These are phyloP conservation scores for Parnassius orleans DNA, from an alignment of 2,888 invertebrate genomes.

Conservation along the genomic window DNA sequence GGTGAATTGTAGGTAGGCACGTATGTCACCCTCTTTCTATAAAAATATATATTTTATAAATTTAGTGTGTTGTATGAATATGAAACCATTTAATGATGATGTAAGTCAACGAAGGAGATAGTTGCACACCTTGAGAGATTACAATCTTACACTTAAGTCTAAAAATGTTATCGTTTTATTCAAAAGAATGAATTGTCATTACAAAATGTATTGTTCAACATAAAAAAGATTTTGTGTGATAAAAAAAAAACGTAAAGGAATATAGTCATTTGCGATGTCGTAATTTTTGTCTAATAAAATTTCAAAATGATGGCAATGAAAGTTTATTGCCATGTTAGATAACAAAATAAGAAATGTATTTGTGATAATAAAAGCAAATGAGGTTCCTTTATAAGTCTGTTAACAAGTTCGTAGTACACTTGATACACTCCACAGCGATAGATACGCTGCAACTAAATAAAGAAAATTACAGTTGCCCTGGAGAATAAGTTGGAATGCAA, in stretches of 20 bases:
- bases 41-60: too few relatives aligned
- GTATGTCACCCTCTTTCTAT: too few relatives aligned
- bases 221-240: too few relatives aligned
- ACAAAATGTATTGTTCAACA: too few relatives aligned
- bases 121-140: conserved; percentile 54
- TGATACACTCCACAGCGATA: too few relatives aligned
- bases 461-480: too few relatives aligned
- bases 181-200: neutral
- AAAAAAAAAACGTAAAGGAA: neutral
- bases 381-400: neutral
- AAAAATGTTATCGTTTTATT: conserved; percentile 2
- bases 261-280: neutral
- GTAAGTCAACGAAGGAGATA: conserved; percentile 64
- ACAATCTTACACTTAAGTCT: conserved; percentile 42
- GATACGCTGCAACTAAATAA: too few relatives aligned
- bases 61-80: too few relatives aligned
- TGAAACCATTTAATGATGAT: conserved; percentile 31
- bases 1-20: too few relatives aligned
- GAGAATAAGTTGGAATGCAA: too few relatives aligned
- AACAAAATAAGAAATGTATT: conserved; percentile 1
- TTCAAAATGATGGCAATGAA: neutral
- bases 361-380: neutral
- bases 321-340: neutral
- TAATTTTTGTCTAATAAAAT: neutral
- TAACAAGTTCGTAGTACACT: neutral